Conservation (phyloP, 53 echinoderm and acorn worm genomes). For the Mesocentrotus franciscanus region DNA sequence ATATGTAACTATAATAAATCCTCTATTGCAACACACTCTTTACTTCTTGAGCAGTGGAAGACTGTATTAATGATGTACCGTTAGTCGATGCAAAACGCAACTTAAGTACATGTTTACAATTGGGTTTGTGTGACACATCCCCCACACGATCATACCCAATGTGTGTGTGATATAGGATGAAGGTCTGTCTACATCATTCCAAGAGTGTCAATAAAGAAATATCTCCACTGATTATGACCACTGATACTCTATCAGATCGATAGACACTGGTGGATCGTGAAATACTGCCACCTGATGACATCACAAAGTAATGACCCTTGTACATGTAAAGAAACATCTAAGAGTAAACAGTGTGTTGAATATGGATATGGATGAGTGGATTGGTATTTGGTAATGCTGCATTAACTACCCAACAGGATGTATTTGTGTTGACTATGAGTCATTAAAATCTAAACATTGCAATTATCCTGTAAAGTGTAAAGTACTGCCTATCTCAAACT, state of each 20-base stretch:
- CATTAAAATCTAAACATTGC: background rate
- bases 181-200: background rate
- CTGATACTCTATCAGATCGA: background rate
- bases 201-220: slow-evolving; percentile 8
- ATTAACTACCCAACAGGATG: background rate
- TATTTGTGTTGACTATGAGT: background rate
- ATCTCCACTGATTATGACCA: background rate
- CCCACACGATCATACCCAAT: background rate
- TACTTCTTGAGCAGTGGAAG: background rate
- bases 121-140: background rate
- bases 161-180: background rate
- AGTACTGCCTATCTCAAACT: too few species aligned
- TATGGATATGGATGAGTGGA: background rate
- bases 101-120: background rate
- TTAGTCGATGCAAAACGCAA: background rate
- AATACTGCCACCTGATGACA: background rate
- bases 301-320: background rate
- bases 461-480: too few species aligned
- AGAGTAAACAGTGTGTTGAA: background rate
- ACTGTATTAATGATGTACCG: background rate
- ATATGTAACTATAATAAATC: background rate
- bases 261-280: background rate
- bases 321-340: background rate
- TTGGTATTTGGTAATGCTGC: background rate
- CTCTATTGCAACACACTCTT: background rate